Conservation (phyloP, 1,140 invertebrate genomes). For the Solenopsis invicta region DNA sequence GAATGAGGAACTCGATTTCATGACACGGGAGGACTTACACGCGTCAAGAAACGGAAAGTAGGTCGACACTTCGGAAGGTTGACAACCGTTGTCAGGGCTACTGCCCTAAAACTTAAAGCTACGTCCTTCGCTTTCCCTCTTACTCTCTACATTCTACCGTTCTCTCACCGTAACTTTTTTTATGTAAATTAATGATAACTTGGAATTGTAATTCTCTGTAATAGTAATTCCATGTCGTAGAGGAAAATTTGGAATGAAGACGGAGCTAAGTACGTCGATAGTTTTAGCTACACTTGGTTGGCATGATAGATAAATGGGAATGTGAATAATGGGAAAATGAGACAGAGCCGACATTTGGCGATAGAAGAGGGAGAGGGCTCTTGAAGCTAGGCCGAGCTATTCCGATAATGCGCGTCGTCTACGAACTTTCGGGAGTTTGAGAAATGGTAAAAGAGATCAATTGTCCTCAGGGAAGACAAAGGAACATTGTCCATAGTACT, state of each 20-base stretch:
- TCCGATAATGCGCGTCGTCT: conserved; percentile 44
- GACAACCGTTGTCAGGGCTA: conserved; percentile 38
- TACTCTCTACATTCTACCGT: neutral
- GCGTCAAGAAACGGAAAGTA: too few relatives aligned
- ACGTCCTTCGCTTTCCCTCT: neutral
- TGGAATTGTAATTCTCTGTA: neutral
- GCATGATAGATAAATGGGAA: conserved; percentile 31
- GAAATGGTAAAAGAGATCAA: conserved; percentile 35
- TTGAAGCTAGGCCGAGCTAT: conserved; percentile 2
- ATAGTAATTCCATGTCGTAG: neutral
- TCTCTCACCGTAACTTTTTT: neutral
- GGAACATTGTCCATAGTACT: conserved; percentile 5
- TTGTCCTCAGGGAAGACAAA: neutral
- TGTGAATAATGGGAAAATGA: conserved; percentile 40
- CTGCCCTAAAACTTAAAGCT: neutral
- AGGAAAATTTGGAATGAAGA: neutral
- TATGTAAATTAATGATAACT: neutral
- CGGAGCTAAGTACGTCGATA: neutral
- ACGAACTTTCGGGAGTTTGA: conserved; percentile 37
- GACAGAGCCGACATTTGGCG: neutral
- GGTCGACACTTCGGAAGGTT: conserved; percentile 46
- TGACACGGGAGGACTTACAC: neutral
- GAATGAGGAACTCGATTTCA: conserved; percentile 43
- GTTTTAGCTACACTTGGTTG: conserved; percentile 4
- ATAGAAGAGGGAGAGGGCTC: neutral